These are phyloP conservation scores for Drosophila leonis DNA, from an alignment of 2,888 invertebrate species.

Conservation along the genomic window DNA sequence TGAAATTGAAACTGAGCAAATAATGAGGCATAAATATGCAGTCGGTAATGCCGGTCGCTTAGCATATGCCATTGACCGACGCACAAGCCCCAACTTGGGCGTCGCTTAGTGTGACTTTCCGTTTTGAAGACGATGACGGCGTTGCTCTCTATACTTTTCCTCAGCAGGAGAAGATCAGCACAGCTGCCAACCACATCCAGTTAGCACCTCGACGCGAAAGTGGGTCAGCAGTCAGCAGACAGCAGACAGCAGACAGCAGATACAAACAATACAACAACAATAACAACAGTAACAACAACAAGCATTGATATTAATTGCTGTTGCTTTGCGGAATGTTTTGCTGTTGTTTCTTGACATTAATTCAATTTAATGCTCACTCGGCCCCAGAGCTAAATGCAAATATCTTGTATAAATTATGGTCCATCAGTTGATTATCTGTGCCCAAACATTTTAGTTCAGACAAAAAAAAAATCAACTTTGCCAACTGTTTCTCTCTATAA, in stretches of 20 bases:
- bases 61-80: conserved; percentile 57
- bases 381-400: conserved; percentile 68
- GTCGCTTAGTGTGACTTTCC: conserved; percentile 32
- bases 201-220: conserved; percentile 74
- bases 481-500: conserved; percentile 51
- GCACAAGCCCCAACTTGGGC: conserved; percentile 9
- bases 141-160: conserved; percentile 18
- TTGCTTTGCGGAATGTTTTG: conserved; percentile 41
- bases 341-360: conserved; percentile 52
- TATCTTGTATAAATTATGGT: conserved; percentile 72
- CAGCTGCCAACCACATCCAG: conserved; percentile 32
- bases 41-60: conserved; percentile 32
- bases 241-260: background rate
- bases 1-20: conserved; percentile 74
- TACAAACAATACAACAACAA: conserved; percentile 6
- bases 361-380: conserved; percentile 67
- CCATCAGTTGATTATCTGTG: conserved; percentile 35
- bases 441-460: conserved; percentile 27
- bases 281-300: conserved; percentile 20
- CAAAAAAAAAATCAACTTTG: background rate
- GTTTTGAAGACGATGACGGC: conserved; percentile 27
- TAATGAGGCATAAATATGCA: conserved; percentile 82
- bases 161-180: conserved; percentile 5
- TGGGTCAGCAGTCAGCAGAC: conserved; percentile 67
- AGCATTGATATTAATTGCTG: conserved; percentile 72